A percentile compares a stretch with the other conserved stretches of the same genome.
phyloP scores from a whole-genome alignment of 2,888 invertebrate species.

The Mongoloraphidia duomilia region DNA sequence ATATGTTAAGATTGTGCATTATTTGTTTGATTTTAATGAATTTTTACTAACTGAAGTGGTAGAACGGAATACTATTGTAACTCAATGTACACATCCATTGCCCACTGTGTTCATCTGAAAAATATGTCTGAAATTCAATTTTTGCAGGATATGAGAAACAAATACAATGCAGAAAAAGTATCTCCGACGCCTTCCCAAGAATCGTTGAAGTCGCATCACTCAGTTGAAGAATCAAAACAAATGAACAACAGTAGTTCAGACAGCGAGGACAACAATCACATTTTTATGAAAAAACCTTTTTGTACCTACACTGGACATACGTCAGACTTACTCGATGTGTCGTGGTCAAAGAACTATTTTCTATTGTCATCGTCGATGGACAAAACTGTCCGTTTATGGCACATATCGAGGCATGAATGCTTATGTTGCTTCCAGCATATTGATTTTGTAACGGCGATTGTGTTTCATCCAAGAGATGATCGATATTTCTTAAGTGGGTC shows the following conservation, averaged over 20 bases:
- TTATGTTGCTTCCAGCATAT: conserved; percentile 98
- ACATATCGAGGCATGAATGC: conserved; percentile 92
- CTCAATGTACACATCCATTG: too few relatives aligned
- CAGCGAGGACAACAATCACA: conserved; percentile 41
- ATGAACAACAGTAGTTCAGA: conserved; percentile 37
- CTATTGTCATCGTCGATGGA: conserved; percentile 97
- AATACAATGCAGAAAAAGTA: conserved; percentile 81
- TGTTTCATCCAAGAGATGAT: conserved; percentile 89
- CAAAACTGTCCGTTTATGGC: conserved; percentile 95
- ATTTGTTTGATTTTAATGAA: too few relatives aligned
- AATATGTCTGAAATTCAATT: not conserved
- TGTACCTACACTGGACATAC: conserved; percentile 90
- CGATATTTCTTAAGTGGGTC: conserved; percentile 92
- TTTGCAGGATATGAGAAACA: conserved; percentile 80
- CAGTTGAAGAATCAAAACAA: conserved; percentile 48
- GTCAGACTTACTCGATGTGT: conserved; percentile 89
- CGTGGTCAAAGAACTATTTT: conserved; percentile 99
- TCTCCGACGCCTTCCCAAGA: conserved; percentile 90
- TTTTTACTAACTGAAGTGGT: too few relatives aligned
- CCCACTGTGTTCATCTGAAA: too few relatives aligned
- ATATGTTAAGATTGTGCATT: too few relatives aligned
- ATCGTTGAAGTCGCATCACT: conserved; percentile 68
- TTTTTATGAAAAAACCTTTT: conserved; percentile 82
- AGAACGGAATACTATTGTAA: too few relatives aligned
- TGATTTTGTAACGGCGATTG: conserved; percentile 97